Conservation (phyloP, 1,140 invertebrate species). For the Rhagoletis pomonella region DNA sequence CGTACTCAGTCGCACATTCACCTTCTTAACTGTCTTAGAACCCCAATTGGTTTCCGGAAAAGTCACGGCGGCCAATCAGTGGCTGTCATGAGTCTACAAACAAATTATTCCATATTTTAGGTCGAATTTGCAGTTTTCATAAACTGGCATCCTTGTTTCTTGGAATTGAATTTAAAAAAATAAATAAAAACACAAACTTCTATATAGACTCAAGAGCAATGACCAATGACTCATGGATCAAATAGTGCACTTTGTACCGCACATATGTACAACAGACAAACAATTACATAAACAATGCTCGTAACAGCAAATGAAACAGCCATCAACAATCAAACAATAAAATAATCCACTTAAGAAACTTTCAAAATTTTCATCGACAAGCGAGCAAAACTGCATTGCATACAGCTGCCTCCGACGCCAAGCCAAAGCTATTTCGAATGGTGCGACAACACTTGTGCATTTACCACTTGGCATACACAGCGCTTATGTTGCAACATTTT, state of each 20-base stretch:
- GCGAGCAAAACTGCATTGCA: background rate
- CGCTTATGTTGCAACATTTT: background rate
- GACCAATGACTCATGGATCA: background rate
- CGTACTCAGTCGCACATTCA: too few relatives aligned
- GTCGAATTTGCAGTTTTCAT: too few relatives aligned
- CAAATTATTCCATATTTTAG: too few relatives aligned
- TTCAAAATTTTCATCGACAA: background rate
- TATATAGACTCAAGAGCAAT: too few relatives aligned
- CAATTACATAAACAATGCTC: background rate
- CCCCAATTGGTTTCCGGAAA: too few relatives aligned
- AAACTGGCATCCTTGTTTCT: too few relatives aligned
- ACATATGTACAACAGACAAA: background rate
- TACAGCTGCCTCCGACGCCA: background rate
- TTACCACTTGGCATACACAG: background rate
- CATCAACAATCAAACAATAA: slow-evolving; percentile 21
- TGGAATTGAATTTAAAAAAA: too few relatives aligned
- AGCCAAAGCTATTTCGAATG: background rate
- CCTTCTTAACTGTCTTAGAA: too few relatives aligned
- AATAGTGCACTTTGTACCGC: background rate
- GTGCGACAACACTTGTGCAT: slow-evolving; percentile 35
- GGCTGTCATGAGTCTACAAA: too few relatives aligned
- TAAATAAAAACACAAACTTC: too few relatives aligned
- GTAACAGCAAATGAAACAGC: background rate
- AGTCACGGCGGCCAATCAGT: too few relatives aligned
- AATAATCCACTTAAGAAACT: slow-evolving; percentile 2